Evolutionary conservation across 2,888 invertebrate species (phyloP).

Genomic region (Hyposoter dolosus): DNA sequence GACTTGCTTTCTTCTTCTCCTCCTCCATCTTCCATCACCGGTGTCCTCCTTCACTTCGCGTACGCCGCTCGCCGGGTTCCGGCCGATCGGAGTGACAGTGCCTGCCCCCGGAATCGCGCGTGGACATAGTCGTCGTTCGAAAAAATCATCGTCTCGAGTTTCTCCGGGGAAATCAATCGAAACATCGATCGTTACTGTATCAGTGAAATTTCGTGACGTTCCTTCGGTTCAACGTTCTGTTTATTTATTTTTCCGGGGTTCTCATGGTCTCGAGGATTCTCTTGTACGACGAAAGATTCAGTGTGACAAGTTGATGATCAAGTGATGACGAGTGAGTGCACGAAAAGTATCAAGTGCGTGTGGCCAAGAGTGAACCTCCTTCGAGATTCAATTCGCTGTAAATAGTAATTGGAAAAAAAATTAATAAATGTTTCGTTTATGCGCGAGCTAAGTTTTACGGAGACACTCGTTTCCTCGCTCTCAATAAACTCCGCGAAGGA

Average conservation of each 20-base stretch:
- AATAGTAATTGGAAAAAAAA: constrained; percentile 23
- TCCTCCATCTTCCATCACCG: constrained; percentile 58
- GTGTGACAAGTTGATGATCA: constrained; percentile 61
- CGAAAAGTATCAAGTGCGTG: constrained; percentile 53
- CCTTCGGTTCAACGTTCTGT: constrained; percentile 27
- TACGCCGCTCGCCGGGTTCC: constrained; percentile 73
- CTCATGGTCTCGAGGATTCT: constrained; percentile 30
- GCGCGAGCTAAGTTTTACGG: neutral
- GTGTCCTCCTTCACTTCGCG: constrained; percentile 73
- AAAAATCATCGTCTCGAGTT: constrained; percentile 32
- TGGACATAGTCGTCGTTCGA: constrained; percentile 22
- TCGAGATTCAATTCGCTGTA: constrained; percentile 26
- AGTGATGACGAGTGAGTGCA: constrained; percentile 66
- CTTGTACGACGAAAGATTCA: constrained; percentile 54
- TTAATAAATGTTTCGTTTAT: constrained; percentile 7
- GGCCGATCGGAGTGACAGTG: constrained; percentile 78
- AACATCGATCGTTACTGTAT: neutral
- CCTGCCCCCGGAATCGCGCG: constrained; percentile 58
- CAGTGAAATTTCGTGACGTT: constrained; percentile 57
- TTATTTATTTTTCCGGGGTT: neutral
- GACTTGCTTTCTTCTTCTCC: constrained; percentile 65
- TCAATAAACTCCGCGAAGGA: constrained; percentile 11
- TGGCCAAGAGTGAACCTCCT: constrained; percentile 38
- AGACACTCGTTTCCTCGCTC: constrained; percentile 22
- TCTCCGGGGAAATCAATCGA: neutral